Conservation (phyloP, 2,888 invertebrate genomes). For the Metopia argyrocephala region DNA sequence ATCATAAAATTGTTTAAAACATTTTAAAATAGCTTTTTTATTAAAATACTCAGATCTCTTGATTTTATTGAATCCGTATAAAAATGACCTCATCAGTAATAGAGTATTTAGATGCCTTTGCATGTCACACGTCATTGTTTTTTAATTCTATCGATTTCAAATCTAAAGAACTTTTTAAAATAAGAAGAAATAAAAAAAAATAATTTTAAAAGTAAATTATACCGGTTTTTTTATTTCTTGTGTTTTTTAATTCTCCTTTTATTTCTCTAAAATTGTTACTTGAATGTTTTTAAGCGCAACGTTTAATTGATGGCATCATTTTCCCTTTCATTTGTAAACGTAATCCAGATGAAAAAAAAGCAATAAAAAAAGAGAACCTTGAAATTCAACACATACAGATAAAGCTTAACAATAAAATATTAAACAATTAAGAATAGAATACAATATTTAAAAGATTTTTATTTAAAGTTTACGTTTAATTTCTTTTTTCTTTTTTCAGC, state of each 20-base stretch:
- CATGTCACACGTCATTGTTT: constrained; percentile 27
- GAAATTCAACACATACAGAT: constrained; percentile 37
- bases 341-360: constrained; percentile 13
- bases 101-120: constrained; percentile 5
- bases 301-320: constrained; percentile 52
- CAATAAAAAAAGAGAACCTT: constrained; percentile 36
- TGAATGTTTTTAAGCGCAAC: too few relatives aligned
- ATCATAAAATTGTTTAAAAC: too few relatives aligned
- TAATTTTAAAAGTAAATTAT: too few relatives aligned
- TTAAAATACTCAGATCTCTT: too few relatives aligned
- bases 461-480: constrained; percentile 3
- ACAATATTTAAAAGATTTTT: constrained; percentile 5
- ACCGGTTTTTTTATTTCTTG: constrained; percentile 36
- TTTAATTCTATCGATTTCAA: constrained; percentile 12
- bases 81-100: constrained; percentile 36
- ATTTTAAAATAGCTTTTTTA: too few relatives aligned
- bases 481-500: constrained; percentile 48
- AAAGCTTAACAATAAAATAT: background rate
- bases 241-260: constrained; percentile 33
- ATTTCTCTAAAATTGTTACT: too few relatives aligned
- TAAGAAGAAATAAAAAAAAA: background rate
- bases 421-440: constrained; percentile 9
- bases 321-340: constrained; percentile 57
- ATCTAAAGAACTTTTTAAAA: constrained; percentile 17
- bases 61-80: too few relatives aligned